phyloP scores from a whole-genome alignment of 2,113 vertebrate species.

The Gallinago media region DNA sequence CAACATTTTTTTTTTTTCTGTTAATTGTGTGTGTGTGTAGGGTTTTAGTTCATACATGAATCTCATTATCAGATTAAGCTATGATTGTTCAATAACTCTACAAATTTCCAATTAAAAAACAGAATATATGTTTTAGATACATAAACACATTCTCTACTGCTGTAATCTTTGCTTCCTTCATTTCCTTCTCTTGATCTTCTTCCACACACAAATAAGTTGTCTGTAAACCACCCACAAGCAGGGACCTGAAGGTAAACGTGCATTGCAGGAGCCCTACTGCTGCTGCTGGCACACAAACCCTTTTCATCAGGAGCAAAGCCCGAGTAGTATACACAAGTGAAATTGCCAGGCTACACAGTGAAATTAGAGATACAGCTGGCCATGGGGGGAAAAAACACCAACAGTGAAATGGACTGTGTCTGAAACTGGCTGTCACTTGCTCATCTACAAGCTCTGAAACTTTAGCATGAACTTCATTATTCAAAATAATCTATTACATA shows the following conservation, averaged over 20 bases:
- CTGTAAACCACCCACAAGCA: not conserved
- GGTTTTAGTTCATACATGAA: not conserved
- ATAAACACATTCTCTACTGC: not conserved
- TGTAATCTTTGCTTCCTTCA: not conserved
- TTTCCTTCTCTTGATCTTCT: not conserved
- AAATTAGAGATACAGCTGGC: slow-evolving; percentile 21
- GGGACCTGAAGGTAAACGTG: no score
- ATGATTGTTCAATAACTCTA: not conserved
- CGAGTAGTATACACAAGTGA: not conserved
- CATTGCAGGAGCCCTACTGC: no score
- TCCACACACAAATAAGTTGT: not conserved
- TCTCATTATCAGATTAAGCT: not conserved
- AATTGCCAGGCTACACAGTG: slow-evolving; percentile 15
- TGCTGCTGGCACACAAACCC: no score
- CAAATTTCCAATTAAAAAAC: not conserved
- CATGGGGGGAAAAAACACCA: not conserved
- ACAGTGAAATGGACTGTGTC: not conserved
- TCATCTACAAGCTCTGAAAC: not conserved
- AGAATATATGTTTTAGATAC: not conserved
- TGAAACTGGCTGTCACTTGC: not conserved
- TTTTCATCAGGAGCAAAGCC: not conserved
- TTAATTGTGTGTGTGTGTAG: not conserved
- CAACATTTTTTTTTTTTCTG: not conserved
- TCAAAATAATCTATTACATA: not conserved
- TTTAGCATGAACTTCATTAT: not conserved